Base-by-base conservation (phyloP, 1,140 invertebrate genomes). In the Araneus ventricosus region DNA sequence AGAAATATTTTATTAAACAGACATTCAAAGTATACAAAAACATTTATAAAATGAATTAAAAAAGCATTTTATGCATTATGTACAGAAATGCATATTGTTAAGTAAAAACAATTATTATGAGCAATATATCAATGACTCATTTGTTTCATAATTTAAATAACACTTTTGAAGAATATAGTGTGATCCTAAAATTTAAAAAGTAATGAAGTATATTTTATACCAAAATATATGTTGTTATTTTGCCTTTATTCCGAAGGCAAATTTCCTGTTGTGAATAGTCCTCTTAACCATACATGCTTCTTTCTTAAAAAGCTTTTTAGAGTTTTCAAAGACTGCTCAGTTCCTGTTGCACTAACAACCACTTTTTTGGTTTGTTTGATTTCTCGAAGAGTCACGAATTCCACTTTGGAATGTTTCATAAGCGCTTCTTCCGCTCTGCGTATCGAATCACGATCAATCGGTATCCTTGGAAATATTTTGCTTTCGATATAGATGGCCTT, bases 301-400 rank as follows among this genome's bases (percentile, higher is more conserved):
- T 89, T 93, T 24, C 87, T 82, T 5, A 93, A 70, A 67, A 93
- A 61, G 17, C 24, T 10, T 8, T 88, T 88, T 7, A 93, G 52
- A 27, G 7, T 20, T 41, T 82, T 63, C 17, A 93, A 22, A 57
- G 92, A 80, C 30, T 34, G 34, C 27, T 93, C 86, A 52, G 86
- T 63, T 8, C 92, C 92, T 22, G 10, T n/a, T 10, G 92, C 92
- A 52, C 6, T 52, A 67, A 93, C 86, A n/a, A 70, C 39, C 14
- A 93, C 30, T 59, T 93, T 93, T 70, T 93, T 88, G 14, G 75
- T 93, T 37, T 67, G 75, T 4, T 5, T 27, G 20, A 82, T 67
- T 89, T 93, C 87, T 82, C 92, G 52, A 30, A 93, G 52, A 17
- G 2, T 6, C 14, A 89, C 70, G 8, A 59, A 63, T 30, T 88